These are phyloP conservation scores for Hanleya hanleyi DNA, from an alignment of 2,888 invertebrate species.

Conservation along the genomic window DNA sequence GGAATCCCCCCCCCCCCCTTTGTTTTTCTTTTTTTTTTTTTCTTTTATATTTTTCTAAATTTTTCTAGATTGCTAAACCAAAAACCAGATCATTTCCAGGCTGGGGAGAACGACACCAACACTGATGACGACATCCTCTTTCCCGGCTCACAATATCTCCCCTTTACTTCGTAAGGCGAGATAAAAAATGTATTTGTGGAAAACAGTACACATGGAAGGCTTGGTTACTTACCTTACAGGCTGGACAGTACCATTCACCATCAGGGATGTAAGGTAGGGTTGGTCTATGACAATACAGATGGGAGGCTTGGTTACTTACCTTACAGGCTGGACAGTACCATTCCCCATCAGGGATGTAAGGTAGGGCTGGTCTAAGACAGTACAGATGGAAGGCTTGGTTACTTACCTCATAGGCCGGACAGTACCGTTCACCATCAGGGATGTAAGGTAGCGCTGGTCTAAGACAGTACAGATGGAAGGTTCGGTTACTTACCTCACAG, in stretches of 20 bases:
- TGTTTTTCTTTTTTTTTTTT: too few relatives aligned
- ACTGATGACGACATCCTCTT: too few relatives aligned
- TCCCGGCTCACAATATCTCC: too few relatives aligned
- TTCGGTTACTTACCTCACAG: slow-evolving; percentile 69
- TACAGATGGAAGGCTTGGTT: slow-evolving; percentile 72
- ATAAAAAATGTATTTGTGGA: too few relatives aligned
- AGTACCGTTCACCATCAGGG: slow-evolving; percentile 72
- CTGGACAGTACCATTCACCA: slow-evolving; percentile 73
- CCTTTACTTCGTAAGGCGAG: too few relatives aligned
- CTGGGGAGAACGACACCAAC: too few relatives aligned
- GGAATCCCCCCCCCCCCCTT: too few relatives aligned
- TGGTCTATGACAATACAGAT: slow-evolving; percentile 71
- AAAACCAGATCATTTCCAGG: too few relatives aligned
- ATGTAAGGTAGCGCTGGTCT: slow-evolving; percentile 63
- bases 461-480: slow-evolving; percentile 71
- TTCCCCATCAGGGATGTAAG: slow-evolving; percentile 67
- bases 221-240: slow-evolving; percentile 67
- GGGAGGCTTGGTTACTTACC: slow-evolving; percentile 70
- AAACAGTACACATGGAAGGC: too few relatives aligned
- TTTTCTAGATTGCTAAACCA: too few relatives aligned
- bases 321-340: slow-evolving; percentile 72
- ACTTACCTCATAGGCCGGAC: slow-evolving; percentile 69
- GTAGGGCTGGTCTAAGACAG: slow-evolving; percentile 68
- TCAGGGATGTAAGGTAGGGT: slow-evolving; percentile 60
- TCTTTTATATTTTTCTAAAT: too few relatives aligned